phyloP scores from a whole-genome alignment of 2,888 invertebrate genomes.

The Andrena fulva region DNA sequence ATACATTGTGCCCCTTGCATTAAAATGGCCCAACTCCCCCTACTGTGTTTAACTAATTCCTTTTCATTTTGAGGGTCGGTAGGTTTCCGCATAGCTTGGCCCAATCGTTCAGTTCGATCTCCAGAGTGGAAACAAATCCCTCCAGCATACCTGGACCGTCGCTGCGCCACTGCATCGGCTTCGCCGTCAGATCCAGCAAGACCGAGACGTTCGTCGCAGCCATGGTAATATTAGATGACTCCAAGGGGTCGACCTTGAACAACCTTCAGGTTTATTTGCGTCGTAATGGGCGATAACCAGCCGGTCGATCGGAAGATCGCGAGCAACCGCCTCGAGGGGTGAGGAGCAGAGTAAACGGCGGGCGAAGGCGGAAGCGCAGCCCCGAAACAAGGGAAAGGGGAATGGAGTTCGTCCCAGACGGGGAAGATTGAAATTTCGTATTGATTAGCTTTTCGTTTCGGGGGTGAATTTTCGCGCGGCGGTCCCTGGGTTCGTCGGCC shows the following conservation, averaged over 20 bases:
- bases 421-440: constrained; percentile 74
- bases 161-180: too few relatives aligned
- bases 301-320: not conserved
- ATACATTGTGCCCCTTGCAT: too few relatives aligned
- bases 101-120: too few relatives aligned
- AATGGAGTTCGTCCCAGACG: constrained; percentile 24
- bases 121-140: too few relatives aligned
- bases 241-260: constrained; percentile 25
- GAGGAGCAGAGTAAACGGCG: not conserved
- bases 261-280: constrained; percentile 31
- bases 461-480: constrained; percentile 57
- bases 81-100: too few relatives aligned
- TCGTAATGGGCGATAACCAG: constrained; percentile 25
- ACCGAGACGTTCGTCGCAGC: too few relatives aligned
- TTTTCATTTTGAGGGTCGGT: too few relatives aligned
- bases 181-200: too few relatives aligned
- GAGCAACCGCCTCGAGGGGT: not conserved
- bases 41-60: too few relatives aligned
- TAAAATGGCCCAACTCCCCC: too few relatives aligned
- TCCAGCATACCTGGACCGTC: too few relatives aligned
- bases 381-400: constrained; percentile 29
- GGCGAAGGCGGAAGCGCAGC: constrained; percentile 43
- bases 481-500: constrained; percentile 53
- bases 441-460: constrained; percentile 62
- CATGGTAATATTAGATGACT: not conserved